phyloP scores from a whole-genome alignment of 2,797 vertebrate species.

The Cuniculus paca region DNA sequence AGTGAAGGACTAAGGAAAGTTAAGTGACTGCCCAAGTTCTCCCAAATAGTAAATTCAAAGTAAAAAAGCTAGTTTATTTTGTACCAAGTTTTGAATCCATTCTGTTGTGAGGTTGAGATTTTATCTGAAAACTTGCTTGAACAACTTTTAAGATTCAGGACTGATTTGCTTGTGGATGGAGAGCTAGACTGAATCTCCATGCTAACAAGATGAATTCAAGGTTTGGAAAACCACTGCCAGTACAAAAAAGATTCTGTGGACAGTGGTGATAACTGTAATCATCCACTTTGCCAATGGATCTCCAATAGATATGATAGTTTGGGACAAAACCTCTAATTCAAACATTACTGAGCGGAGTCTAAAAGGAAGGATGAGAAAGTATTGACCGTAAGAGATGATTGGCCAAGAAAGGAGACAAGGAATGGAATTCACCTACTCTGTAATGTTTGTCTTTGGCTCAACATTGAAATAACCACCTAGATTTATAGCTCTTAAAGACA shows the following conservation, averaged over 20 bases:
- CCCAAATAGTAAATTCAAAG: constrained; percentile 11
- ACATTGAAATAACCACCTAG: background rate
- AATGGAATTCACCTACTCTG: background rate
- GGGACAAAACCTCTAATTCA: background rate
- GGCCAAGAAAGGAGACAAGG: background rate
- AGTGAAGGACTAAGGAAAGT: constrained; percentile 17
- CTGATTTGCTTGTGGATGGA: background rate
- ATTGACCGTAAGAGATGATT: background rate
- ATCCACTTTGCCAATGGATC: background rate
- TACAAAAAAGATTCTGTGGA: background rate
- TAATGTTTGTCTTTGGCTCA: background rate
- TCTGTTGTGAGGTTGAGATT: background rate
- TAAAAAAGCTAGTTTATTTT: background rate
- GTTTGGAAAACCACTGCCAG: background rate
- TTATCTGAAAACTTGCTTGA: background rate
- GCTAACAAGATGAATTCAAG: background rate
- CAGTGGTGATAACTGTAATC: background rate
- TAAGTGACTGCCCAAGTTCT: background rate
- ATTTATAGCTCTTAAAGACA: background rate
- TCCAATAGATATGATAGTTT: background rate
- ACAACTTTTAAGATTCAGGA: background rate
- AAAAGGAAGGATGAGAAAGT: background rate
- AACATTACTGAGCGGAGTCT: background rate
- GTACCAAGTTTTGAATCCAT: background rate
- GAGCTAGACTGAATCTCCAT: background rate